These are phyloP conservation scores for Erebia ligea DNA, from an alignment of 2,888 invertebrate genomes.

Conservation along the genomic window DNA sequence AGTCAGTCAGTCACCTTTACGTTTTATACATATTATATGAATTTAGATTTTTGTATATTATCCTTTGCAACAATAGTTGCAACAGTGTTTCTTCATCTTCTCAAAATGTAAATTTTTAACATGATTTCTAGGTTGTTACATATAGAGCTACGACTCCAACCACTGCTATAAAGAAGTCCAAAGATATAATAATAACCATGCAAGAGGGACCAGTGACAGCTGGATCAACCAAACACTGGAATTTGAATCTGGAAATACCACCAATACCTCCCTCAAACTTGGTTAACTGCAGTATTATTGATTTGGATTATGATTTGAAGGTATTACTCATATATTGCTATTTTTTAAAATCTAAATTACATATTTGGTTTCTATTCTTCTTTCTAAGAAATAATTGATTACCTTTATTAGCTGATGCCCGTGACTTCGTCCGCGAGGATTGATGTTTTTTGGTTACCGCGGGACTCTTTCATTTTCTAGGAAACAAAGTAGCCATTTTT, in stretches of 20 bases:
- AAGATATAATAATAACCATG: constrained; percentile 84
- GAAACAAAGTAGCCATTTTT: too few species aligned
- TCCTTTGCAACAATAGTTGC: too few species aligned
- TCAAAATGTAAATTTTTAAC: not conserved
- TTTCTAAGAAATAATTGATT: too few species aligned
- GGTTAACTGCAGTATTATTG: constrained; percentile 88
- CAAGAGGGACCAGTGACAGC: constrained; percentile 86
- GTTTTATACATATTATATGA: too few species aligned
- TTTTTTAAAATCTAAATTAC: not conserved
- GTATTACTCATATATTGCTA: constrained; percentile 63
- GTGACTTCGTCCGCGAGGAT: too few species aligned
- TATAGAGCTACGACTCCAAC: constrained; percentile 86
- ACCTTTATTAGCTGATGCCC: too few species aligned
- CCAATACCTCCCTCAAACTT: constrained; percentile 91
- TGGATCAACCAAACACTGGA: constrained; percentile 84
- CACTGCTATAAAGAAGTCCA: constrained; percentile 82
- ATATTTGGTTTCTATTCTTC: too few species aligned
- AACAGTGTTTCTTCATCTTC: not conserved
- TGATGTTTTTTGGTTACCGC: too few species aligned
- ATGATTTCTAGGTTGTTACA: constrained; percentile 79
- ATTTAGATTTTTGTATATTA: too few species aligned
- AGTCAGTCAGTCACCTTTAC: too few species aligned
- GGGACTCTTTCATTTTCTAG: too few species aligned
- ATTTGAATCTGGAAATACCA: constrained; percentile 86
- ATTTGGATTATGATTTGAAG: constrained; percentile 88